Conservation (phyloP, 2,113 vertebrate species). For the Spizaetus ornatus region DNA sequence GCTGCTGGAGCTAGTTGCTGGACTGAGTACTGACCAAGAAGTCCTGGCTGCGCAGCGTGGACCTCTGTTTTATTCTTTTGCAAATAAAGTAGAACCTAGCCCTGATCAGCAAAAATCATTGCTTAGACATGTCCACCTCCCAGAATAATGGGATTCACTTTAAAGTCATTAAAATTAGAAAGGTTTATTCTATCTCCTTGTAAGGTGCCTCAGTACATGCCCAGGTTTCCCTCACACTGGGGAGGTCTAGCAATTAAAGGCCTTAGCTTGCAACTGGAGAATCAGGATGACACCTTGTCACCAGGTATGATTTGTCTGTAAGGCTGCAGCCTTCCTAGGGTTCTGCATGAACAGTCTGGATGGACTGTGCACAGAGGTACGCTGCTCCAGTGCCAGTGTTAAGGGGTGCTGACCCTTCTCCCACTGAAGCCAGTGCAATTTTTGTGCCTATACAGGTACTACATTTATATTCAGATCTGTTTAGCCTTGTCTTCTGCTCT, state of each 20-base stretch:
- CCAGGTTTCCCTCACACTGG: background rate
- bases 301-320: background rate
- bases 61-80: background rate
- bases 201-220: background rate
- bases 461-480: background rate
- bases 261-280: background rate
- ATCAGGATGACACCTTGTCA: background rate
- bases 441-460: background rate
- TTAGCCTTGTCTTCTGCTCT: background rate
- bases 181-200: background rate
- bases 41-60: background rate
- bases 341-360: background rate
- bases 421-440: background rate
- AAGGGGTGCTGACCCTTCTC: background rate
- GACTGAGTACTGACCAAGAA: background rate
- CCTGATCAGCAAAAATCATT: background rate
- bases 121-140: background rate
- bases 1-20: background rate
- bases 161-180: background rate
- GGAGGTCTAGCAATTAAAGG: background rate
- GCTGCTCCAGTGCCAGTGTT: rapidly evolving
- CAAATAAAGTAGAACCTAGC: background rate
- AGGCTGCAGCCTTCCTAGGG: background rate
- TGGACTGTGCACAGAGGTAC: too few species aligned
- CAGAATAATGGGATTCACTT: background rate